Base-by-base conservation (phyloP, 1,140 invertebrate species). In the Drosophila simulans region DNA sequence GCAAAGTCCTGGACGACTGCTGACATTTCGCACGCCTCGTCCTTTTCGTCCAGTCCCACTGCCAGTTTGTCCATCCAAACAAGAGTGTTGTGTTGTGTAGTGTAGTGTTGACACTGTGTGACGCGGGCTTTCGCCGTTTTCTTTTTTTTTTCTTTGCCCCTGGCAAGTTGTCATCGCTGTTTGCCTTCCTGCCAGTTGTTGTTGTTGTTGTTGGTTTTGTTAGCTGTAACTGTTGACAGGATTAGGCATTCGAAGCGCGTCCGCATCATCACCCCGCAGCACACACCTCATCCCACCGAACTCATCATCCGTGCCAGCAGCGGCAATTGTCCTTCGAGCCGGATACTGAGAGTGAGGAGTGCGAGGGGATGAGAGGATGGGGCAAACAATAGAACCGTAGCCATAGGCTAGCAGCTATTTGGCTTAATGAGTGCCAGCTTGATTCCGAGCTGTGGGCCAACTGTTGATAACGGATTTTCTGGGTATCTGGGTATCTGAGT, bases 191-290 rank as follows among this genome's bases (percentile, higher is more conserved):
- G 40, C 63, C 51, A 53, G 60, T 51, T 42, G 35, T 80, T 64
- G 35, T 64, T 42, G 45, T 80, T n/a, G n/a, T n/a, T 64, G 35
- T 70, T 62, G 40, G 54, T 71, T 48, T 42, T 51, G 40, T 57
- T 49, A 56, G 46, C 40, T 65, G 58, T 42, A 65, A 60, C 62
- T 56, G 43, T 65, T 75, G 78, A 77, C 60, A 75, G 74, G 65
- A 82, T 82, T 82, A 70, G 69, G 69, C 64, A 85, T 82, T 77
- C 83, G 54, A 55, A 62, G 57, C 68, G 69, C 74, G 82, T 78
- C 52, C 20, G 34, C 62, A 51, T 48, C 73, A 56, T 52, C 20
- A 11, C 57, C 78, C 59, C 57, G 27, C 57, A 31, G 27, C 57
- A 31, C 27, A 7, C 27, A 31, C 8, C 27, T 31, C 27, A 31